phyloP scores from a whole-genome alignment of 2,797 vertebrate genomes.

The Argyrosomus regius region DNA sequence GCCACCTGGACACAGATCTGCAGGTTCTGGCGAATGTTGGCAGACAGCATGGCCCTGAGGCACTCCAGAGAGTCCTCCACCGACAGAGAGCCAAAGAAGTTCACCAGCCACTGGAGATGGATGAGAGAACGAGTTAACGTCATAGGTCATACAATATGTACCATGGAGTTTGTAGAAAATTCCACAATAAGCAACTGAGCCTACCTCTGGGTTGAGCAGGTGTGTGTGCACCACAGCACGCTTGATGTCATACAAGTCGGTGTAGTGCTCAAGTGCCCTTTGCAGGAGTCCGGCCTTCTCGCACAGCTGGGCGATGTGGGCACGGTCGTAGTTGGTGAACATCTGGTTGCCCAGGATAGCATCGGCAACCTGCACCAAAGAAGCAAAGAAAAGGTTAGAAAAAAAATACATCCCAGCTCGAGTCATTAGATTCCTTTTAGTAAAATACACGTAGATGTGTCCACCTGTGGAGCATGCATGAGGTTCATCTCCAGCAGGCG shows the following conservation, averaged over 20 bases:
- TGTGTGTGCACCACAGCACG: conserved; percentile 96
- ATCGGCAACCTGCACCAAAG: conserved; percentile 90
- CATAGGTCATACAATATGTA: neutral
- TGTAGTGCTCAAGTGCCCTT: conserved; percentile 95
- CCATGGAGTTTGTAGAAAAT: neutral
- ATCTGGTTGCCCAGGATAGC: conserved; percentile 98
- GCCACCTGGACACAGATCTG: conserved; percentile 98
- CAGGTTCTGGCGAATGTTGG: conserved; percentile 97
- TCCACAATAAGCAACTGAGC: neutral
- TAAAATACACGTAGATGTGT: neutral
- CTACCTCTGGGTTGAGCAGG: conserved; percentile 96
- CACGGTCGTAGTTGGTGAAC: conserved; percentile 97
- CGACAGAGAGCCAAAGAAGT: conserved; percentile 95
- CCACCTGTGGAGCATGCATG: conserved; percentile 98
- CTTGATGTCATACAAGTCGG: conserved; percentile 96
- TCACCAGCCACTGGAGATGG: conserved; percentile 93
- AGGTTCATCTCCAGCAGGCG: conserved; percentile 97
- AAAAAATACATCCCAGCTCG: neutral
- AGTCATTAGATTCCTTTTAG: neutral
- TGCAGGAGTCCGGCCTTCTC: conserved; percentile 96
- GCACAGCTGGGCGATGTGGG: conserved; percentile 96
- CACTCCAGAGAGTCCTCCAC: conserved; percentile 97
- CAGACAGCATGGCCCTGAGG: conserved; percentile 95
- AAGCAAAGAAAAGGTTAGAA: neutral
- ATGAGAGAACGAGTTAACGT: neutral